Percentiles rank a stretch among this genome's conserved stretches.
Evolutionary conservation across 2,113 vertebrate species (phyloP).

Genomic region (Nicator chloris): DNA sequence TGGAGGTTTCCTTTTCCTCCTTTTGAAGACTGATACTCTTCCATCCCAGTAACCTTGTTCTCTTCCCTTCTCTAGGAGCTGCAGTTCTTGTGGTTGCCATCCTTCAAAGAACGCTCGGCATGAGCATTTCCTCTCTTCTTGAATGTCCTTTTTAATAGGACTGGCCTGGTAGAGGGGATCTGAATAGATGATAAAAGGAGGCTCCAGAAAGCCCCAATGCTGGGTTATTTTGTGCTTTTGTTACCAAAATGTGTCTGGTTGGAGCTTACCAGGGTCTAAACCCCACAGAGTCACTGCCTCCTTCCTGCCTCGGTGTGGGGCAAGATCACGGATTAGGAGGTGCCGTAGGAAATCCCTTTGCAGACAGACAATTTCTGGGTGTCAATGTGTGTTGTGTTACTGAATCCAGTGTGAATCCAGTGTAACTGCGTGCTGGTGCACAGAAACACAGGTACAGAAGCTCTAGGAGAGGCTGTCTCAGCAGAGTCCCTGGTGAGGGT

Average conservation of each 20-base stretch:
- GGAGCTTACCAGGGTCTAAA: neutral
- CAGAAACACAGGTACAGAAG: neutral
- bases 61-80: neutral
- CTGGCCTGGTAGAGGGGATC: neutral
- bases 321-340: neutral
- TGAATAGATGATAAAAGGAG: neutral
- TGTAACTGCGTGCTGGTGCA: accelerated
- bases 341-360: neutral
- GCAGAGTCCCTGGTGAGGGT: neutral
- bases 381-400: neutral
- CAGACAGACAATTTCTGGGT: neutral
- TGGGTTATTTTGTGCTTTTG: neutral
- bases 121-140: neutral
- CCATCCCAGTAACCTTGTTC: neutral
- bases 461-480: neutral
- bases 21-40: neutral
- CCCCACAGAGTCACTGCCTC: neutral
- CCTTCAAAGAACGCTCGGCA: too few relatives aligned
- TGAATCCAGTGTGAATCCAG: neutral
- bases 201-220: neutral
- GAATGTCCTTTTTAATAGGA: neutral
- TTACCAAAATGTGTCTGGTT: neutral
- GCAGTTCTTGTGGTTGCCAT: neutral
- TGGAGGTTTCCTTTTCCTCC: neutral
- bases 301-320: neutral